A percentile compares a stretch with the other conserved stretches of the same genome.
phyloP scores from a whole-genome alignment of 1,140 invertebrate species.

The Octopus bimaculoides region DNA sequence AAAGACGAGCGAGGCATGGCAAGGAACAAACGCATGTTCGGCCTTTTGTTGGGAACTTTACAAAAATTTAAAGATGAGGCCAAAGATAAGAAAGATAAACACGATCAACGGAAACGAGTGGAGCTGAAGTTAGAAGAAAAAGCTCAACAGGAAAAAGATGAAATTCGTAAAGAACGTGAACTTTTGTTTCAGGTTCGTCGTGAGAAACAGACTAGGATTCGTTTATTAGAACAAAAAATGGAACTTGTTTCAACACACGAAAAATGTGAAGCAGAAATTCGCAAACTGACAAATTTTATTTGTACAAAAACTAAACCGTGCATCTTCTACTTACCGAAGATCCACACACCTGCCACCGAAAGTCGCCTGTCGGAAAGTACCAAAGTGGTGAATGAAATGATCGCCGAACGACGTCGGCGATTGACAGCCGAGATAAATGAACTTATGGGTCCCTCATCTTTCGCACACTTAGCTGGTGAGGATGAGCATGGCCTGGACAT shows the following conservation, averaged over 20 bases:
- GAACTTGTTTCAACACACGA: constrained; percentile 71
- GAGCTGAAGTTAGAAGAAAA: constrained; percentile 92
- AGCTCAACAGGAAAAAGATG: constrained; percentile 81
- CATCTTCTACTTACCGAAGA: constrained; percentile 84
- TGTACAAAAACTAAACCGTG: constrained; percentile 81
- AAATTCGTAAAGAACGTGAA: constrained; percentile 78
- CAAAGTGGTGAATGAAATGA: constrained; percentile 58
- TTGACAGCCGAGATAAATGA: constrained; percentile 27
- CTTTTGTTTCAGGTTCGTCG: constrained; percentile 81
- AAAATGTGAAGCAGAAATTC: constrained; percentile 79
- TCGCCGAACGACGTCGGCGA: background rate
- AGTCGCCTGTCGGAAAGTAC: constrained; percentile 62
- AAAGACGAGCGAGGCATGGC: constrained; percentile 79
- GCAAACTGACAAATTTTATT: constrained; percentile 78
- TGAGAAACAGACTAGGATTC: constrained; percentile 83
- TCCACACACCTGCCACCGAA: constrained; percentile 64
- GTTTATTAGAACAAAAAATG: constrained; percentile 87
- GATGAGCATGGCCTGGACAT: constrained; percentile 13
- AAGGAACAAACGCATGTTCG: constrained; percentile 83
- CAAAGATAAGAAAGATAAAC: constrained; percentile 78
- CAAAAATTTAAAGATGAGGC: constrained; percentile 95
- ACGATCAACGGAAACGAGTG: constrained; percentile 80
- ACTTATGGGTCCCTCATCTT: constrained; percentile 22
- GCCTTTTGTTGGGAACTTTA: constrained; percentile 81
- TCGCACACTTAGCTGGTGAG: constrained; percentile 5